phyloP scores from a whole-genome alignment of 2,888 invertebrate genomes.

The Cantharis rufa region DNA sequence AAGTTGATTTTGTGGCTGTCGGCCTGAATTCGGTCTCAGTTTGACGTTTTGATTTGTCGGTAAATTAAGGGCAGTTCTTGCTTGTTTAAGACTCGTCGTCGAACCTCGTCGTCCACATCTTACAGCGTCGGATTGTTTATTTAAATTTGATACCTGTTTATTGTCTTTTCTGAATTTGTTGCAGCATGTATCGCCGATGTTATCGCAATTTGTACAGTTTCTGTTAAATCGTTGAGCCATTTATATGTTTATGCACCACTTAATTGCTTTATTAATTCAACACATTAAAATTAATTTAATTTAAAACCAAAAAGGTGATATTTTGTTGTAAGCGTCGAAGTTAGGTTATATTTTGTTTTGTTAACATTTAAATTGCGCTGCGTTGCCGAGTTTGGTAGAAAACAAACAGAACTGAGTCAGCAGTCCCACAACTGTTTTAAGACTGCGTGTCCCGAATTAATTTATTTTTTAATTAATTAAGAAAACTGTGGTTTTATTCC shows the following conservation, averaged over 20 bases:
- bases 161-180: slow-evolving; percentile 19
- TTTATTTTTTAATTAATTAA: too few species aligned
- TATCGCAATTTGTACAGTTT: slow-evolving; percentile 33
- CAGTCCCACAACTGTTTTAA: background rate
- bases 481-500: too few species aligned
- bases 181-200: slow-evolving; percentile 29
- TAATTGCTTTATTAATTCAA: background rate
- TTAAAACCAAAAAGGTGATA: background rate
- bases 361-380: background rate
- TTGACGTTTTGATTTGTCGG: slow-evolving; percentile 14
- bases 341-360: background rate
- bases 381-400: background rate
- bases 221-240: slow-evolving; percentile 33
- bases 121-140: background rate
- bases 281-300: background rate
- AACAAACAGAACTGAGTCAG: background rate
- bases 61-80: background rate
- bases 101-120: slow-evolving; percentile 1
- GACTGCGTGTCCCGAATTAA: too few species aligned
- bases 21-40: background rate
- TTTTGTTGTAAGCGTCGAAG: background rate
- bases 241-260: background rate
- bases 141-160: slow-evolving; percentile 5
- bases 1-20: background rate
- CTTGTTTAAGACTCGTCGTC: slow-evolving; percentile 17